Evolutionary conservation across 2,888 invertebrate genomes (phyloP), one percentile per base, ranked within the genome.

Genomic region (Cosmia trapezina): DNA sequence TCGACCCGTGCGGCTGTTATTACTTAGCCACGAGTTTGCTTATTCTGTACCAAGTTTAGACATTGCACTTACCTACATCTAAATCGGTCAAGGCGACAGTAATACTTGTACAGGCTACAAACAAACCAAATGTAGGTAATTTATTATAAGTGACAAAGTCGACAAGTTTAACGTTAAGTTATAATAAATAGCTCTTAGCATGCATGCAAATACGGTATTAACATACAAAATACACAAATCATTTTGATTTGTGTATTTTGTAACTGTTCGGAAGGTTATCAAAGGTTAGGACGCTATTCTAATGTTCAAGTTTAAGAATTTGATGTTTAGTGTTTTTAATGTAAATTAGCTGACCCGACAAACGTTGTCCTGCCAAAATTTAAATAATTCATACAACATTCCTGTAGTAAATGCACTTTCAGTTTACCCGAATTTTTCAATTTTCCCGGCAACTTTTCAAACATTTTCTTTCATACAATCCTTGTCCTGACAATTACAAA

Each of bases 1-100:
- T n/a, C 28, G 28, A 28, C 28, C 28, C 28, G 28, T 28, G 28
- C 28, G 28, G 28, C 28, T 28, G 28, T 28, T 28, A 3, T 28
- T 28, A 28, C 28, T 28, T 28, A 28, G 28, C 28, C 28, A 28
- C 28, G 28, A 28, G 28, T 3, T 37, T 37, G 37, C 37, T 37
- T 37, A 37, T 37, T 37, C 6, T 37, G 37, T 4, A 22, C 51
- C 51, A 51, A n/a, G 4, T 51, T 51, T 22, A 51, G n/a, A 11
- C 11, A 51, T 41, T 72, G 19, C 22, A 43, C 5, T 60, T 41
- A 33, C n/a, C 53, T 14, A 7, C 28, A 8, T 57, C n/a, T 12
- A 71, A 78, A 22, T 43, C 49, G 47, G 73, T 54, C 80, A 76
- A 79, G 80, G 63, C 9, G 9, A 33, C 22, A 14, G 0, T 9